Percentiles rank a stretch among this genome's conserved stretches.
Evolutionary conservation across 1,140 invertebrate species (phyloP).

Genomic region (Drosophila willistoni): DNA sequence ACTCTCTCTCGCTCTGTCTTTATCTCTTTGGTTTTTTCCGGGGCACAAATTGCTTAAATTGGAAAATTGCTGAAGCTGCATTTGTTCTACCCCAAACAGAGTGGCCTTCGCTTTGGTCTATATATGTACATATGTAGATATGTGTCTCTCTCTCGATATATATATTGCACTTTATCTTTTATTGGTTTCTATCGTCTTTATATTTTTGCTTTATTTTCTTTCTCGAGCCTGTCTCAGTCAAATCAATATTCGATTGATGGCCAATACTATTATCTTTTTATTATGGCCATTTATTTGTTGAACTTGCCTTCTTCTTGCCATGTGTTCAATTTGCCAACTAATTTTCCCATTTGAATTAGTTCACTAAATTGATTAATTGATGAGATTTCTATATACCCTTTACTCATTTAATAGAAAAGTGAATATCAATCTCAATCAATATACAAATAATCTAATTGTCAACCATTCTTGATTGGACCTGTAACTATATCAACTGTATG

Average conservation of each 20-base stretch:
- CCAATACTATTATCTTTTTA: constrained; percentile 80
- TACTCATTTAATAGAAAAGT: neutral
- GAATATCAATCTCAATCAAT: no score
- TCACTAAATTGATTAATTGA: constrained; percentile 65
- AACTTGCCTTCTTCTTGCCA: constrained; percentile 30
- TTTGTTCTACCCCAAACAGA: constrained; percentile 41
- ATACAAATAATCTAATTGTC: no score
- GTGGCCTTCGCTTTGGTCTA: neutral
- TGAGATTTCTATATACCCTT: constrained; percentile 19
- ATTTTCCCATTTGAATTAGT: constrained; percentile 65
- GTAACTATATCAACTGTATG: no score
- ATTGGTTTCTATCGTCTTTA: constrained; percentile 53
- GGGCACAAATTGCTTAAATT: constrained; percentile 77
- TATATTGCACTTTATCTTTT: constrained; percentile 79
- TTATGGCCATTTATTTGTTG: constrained; percentile 79
- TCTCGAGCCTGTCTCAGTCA: constrained; percentile 53
- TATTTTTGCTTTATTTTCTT: constrained; percentile 2
- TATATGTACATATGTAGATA: neutral
- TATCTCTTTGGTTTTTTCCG: constrained; percentile 33
- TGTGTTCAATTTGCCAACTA: constrained; percentile 43
- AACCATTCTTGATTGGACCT: neutral
- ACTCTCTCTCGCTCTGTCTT: constrained; percentile 20
- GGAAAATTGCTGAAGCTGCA: constrained; percentile 78
- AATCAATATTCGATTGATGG: constrained; percentile 81
- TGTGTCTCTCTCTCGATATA: neutral